Evolutionary conservation across 2,797 vertebrate genomes (phyloP).

Genomic region (Astyanax mexicanus): DNA sequence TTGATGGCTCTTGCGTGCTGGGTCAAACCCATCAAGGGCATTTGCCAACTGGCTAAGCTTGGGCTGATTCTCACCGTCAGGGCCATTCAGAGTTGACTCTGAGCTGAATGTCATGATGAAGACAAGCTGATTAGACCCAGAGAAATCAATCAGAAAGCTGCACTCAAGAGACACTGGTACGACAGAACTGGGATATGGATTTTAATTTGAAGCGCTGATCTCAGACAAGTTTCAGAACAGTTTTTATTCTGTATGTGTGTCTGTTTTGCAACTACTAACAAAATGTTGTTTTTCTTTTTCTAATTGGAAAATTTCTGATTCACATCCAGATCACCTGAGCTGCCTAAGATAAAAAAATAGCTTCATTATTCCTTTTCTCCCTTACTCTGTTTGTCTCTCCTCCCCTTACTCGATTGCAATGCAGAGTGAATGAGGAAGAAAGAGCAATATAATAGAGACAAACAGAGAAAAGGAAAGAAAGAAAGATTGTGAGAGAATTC

Average conservation of each 20-base stretch:
- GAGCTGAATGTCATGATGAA: conserved; percentile 38
- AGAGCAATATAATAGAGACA: too few species aligned
- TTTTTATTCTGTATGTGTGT: too few species aligned
- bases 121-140: conserved; percentile 34
- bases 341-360: too few species aligned
- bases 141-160: background rate
- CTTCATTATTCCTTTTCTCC: too few species aligned
- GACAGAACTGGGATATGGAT: background rate
- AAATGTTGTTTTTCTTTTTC: conserved; percentile 16
- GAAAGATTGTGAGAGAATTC: too few species aligned
- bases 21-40: conserved; percentile 60
- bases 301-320: conserved; percentile 10
- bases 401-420: too few species aligned
- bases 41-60: conserved; percentile 52
- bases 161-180: background rate
- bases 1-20: conserved; percentile 59
- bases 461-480: too few species aligned
- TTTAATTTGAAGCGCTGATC: background rate
- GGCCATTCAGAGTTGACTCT: conserved; percentile 23
- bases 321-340: conserved; percentile 9
- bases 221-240: background rate
- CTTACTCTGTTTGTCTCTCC: too few species aligned
- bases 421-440: too few species aligned
- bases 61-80: conserved; percentile 40
- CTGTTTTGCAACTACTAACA: too few species aligned